These are phyloP conservation scores for Agapornis roseicollis DNA, from an alignment of 2,113 vertebrate species.

Conservation along the genomic window DNA sequence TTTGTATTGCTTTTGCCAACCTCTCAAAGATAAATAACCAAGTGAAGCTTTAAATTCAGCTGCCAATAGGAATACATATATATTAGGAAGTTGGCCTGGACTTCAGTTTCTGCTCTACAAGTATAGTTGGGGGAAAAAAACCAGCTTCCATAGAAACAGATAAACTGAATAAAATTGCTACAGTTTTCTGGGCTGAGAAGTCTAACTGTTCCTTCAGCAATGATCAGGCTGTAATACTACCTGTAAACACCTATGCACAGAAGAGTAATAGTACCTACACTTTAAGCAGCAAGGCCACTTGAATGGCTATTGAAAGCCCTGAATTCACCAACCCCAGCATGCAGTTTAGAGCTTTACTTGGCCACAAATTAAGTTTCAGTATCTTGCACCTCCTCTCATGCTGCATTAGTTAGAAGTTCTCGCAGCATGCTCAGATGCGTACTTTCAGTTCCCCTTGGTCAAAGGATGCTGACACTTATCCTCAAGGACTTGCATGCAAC, in stretches of 20 bases:
- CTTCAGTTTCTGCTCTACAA: neutral
- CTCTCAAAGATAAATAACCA: neutral
- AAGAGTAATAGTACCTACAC: neutral
- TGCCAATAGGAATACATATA: neutral
- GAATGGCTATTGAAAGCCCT: neutral
- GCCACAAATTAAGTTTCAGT: neutral
- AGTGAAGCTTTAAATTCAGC: neutral
- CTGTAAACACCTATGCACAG: neutral
- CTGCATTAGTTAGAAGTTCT: neutral
- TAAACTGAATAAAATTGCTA: neutral
- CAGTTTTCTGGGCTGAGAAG: neutral
- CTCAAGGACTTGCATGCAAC: neutral
- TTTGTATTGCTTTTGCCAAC: neutral
- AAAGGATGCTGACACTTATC: neutral
- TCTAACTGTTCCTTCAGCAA: neutral
- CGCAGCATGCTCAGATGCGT: neutral
- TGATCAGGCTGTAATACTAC: neutral
- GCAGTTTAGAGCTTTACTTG: neutral
- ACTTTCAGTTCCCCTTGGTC: neutral
- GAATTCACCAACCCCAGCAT: neutral
- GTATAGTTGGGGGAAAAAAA: accelerated
- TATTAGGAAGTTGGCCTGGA: neutral
- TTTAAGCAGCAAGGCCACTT: neutral
- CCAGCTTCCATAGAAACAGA: neutral
- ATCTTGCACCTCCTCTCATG: neutral